Evolutionary conservation across 2,113 vertebrate species (phyloP).

Genomic region (Nibea coibor): DNA sequence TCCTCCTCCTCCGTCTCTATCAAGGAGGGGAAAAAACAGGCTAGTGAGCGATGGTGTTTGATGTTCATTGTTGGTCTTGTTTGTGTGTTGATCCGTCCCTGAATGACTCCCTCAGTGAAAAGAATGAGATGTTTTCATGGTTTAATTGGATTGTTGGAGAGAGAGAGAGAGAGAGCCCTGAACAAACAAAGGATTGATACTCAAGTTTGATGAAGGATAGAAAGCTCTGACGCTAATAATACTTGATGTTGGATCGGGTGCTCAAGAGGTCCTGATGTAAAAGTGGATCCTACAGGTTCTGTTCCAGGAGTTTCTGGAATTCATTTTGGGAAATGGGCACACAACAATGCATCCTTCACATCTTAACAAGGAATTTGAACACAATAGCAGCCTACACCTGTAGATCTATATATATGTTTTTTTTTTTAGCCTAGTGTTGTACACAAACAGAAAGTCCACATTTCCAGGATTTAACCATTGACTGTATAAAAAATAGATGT

Average conservation of each 20-base stretch:
- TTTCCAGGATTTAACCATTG: too few species aligned
- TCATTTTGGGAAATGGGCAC: background rate
- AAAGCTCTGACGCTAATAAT: background rate
- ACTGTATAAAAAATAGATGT: too few species aligned
- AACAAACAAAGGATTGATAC: background rate
- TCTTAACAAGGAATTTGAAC: too few species aligned
- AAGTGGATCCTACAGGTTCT: background rate
- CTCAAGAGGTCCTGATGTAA: background rate
- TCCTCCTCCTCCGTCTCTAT: background rate
- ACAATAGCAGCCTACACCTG: too few species aligned
- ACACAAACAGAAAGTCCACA: too few species aligned
- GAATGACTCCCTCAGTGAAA: conserved; percentile 39
- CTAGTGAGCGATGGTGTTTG: conserved; percentile 29
- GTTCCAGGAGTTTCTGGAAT: too few species aligned
- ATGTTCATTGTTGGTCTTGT: conserved; percentile 48
- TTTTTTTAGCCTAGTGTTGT: too few species aligned
- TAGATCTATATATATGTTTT: too few species aligned
- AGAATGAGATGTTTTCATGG: conserved; percentile 32
- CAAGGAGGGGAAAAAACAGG: conserved; percentile 1
- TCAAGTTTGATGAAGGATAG: conserved; percentile 5
- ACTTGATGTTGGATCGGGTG: background rate
- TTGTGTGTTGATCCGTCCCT: conserved; percentile 45
- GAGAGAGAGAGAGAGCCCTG: background rate
- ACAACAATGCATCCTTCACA: too few species aligned
- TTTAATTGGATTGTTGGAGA: conserved; percentile 55